Conservation (phyloP, 2,797 vertebrate genomes). For the Aphelocoma californica region DNA sequence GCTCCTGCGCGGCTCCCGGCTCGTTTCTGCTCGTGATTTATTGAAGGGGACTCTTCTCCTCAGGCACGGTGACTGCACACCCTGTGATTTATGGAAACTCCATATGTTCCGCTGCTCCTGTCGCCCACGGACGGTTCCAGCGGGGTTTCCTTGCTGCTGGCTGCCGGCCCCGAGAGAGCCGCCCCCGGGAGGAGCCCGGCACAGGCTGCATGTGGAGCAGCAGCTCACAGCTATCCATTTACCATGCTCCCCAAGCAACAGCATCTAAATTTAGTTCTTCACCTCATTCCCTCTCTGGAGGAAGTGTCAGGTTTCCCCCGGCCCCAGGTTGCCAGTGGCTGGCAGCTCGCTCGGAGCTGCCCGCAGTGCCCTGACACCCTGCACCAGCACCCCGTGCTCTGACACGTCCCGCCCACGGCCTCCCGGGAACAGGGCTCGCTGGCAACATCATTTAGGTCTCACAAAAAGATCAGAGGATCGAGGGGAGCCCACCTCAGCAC, state of each 20-base stretch:
- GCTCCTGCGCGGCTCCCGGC: background rate
- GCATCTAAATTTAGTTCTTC: background rate
- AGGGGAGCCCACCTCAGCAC: background rate
- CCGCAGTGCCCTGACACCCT: background rate
- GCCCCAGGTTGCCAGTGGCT: background rate
- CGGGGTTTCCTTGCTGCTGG: background rate
- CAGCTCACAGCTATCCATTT: background rate
- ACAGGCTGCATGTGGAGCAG: background rate
- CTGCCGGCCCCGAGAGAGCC: background rate
- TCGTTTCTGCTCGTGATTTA: background rate
- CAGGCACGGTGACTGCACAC: background rate
- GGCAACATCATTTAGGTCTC: fast-evolving
- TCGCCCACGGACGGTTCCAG: background rate
- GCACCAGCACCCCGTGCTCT: fast-evolving
- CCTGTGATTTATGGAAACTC: background rate
- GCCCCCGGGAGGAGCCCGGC: background rate
- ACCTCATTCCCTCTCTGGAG: background rate
- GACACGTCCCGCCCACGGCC: fast-evolving
- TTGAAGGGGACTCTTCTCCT: background rate
- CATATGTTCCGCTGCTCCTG: fast-evolving
- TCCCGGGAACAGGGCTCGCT: fast-evolving
- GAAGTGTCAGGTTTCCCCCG: background rate
- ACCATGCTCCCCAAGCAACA: background rate
- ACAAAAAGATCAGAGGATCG: fast-evolving
- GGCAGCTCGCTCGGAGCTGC: fast-evolving